A percentile compares a stretch with the other conserved stretches of the same genome.
These are phyloP conservation scores for Chamaetylas fuelleborni DNA, from an alignment of 2,113 vertebrate species.

Conservation along the genomic window DNA sequence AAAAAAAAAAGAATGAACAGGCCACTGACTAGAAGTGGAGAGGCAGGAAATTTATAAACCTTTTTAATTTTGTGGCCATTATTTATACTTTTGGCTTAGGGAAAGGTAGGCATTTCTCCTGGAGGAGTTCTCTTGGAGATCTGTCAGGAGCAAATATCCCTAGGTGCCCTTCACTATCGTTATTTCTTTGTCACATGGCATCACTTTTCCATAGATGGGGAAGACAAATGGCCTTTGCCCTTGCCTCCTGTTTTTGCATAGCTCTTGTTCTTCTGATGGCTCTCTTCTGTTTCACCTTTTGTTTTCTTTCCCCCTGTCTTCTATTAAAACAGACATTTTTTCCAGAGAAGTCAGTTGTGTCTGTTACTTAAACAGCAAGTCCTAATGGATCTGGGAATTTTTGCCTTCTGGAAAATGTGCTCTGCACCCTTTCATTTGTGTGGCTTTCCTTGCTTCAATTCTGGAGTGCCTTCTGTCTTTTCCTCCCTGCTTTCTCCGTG, in stretches of 20 bases:
- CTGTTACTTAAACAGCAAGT: neutral
- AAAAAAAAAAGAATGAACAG: neutral
- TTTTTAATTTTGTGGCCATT: neutral
- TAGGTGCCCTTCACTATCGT: neutral
- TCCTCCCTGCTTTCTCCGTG: neutral
- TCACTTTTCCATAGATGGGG: neutral
- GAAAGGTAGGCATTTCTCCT: neutral
- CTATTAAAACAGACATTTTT: neutral
- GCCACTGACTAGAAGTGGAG: neutral
- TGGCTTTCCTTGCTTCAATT: neutral
- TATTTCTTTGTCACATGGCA: neutral
- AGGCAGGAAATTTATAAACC: neutral
- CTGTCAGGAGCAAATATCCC: neutral
- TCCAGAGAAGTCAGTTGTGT: neutral
- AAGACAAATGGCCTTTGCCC: neutral
- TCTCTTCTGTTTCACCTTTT: neutral
- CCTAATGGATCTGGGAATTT: neutral
- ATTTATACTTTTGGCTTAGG: neutral
- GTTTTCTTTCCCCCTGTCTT: neutral
- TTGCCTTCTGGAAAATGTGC: neutral
- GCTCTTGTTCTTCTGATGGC: neutral
- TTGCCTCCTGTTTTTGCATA: neutral
- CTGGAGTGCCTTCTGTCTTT: neutral
- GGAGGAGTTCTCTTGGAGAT: neutral
- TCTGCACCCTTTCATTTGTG: neutral